Evolutionary conservation across 2,888 invertebrate species (phyloP).

Genomic region (Synanthedon formicaeformis): DNA sequence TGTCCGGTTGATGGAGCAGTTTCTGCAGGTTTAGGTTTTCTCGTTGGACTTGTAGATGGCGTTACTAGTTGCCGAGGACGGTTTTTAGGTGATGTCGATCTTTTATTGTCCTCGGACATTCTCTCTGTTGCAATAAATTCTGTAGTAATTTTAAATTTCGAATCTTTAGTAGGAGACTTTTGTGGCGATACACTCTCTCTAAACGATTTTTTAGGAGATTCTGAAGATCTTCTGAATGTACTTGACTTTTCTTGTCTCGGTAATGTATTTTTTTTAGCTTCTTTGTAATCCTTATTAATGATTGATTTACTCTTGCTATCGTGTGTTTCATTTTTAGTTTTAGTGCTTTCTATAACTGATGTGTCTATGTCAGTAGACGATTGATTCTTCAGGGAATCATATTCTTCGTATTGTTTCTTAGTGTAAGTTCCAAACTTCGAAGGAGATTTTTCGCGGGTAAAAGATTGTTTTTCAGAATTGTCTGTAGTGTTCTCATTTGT

Average conservation of each 20-base stretch:
- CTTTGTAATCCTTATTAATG: conserved; percentile 14
- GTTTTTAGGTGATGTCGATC: conserved; percentile 21
- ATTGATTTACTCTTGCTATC: neutral
- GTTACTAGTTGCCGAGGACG: conserved; percentile 50
- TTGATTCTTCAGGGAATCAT: neutral
- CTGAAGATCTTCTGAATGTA: conserved; percentile 13
- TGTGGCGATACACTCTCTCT: conserved; percentile 29
- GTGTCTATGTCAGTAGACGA: neutral
- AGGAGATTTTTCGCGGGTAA: conserved; percentile 17
- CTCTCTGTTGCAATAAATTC: conserved; percentile 44
- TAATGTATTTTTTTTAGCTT: conserved; percentile 18
- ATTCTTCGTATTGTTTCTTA: conserved; percentile 14
- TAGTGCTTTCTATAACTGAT: neutral
- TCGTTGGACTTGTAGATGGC: conserved; percentile 64
- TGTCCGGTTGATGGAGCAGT: conserved; percentile 51
- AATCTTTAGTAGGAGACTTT: conserved; percentile 28
- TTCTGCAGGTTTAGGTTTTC: conserved; percentile 41
- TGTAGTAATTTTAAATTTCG: conserved; percentile 29
- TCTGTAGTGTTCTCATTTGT: no score
- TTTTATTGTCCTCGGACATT: conserved; percentile 35
- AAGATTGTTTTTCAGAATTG: conserved; percentile 4
- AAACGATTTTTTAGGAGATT: conserved; percentile 20
- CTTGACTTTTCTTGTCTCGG: conserved; percentile 17
- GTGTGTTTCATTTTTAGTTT: neutral
- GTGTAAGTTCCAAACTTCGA: conserved; percentile 25